These are phyloP conservation scores for Eurypyga helias DNA, from an alignment of 2,113 vertebrate genomes.

Conservation along the genomic window DNA sequence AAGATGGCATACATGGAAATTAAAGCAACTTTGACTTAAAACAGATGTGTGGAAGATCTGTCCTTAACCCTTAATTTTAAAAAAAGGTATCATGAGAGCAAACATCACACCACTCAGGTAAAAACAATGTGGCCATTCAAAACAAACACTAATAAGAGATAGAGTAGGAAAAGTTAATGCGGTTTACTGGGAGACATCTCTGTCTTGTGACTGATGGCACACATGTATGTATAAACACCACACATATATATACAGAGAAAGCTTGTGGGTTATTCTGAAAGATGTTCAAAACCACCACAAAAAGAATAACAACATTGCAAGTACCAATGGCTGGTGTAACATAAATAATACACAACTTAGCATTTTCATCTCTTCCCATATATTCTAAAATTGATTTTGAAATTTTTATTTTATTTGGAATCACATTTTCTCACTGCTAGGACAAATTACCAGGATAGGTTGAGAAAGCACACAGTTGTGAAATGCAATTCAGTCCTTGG, in stretches of 20 bases:
- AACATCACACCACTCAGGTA: not conserved
- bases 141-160: not conserved
- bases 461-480: not conserved
- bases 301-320: not conserved
- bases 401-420: not conserved
- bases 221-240: not conserved
- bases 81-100: not conserved
- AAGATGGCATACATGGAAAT: conserved; percentile 69
- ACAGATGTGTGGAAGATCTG: conserved; percentile 45
- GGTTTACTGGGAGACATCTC: not conserved
- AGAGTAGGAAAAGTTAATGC: not conserved
- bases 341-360: not conserved
- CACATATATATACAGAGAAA: not conserved
- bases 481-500: not conserved
- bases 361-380: not conserved
- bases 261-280: not conserved
- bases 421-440: not conserved
- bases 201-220: not conserved
- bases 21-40: conserved; percentile 65
- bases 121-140: not conserved
- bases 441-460: not conserved
- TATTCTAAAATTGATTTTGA: not conserved
- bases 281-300: not conserved
- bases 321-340: not conserved
- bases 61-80: not conserved